A percentile compares a stretch with the other conserved stretches of the same genome.
phyloP scores from a whole-genome alignment of 1,140 invertebrate genomes.

The Hylyphantes graminicola region DNA sequence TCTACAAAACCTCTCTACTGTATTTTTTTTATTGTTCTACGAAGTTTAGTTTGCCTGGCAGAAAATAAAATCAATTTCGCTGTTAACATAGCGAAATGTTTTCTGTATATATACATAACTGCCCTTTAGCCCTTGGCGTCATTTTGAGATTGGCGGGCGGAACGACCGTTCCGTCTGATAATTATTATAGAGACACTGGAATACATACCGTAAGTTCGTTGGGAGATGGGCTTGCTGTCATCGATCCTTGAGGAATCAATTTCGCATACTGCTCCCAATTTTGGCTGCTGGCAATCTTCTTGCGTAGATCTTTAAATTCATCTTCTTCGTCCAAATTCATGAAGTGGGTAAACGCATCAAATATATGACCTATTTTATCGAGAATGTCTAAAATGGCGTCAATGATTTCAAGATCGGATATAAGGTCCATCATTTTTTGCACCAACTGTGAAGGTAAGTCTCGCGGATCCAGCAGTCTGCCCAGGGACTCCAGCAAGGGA shows the following conservation, averaged over 20 bases:
- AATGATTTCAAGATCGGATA: background rate
- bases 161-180: too few species aligned
- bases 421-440: constrained; percentile 4
- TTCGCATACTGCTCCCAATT: background rate
- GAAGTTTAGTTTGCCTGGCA: too few species aligned
- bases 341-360: background rate
- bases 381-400: constrained; percentile 13
- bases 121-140: too few species aligned
- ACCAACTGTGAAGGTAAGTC: constrained; percentile 19
- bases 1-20: too few species aligned
- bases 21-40: too few species aligned
- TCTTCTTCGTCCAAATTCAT: background rate
- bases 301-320: background rate
- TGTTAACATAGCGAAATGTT: too few species aligned
- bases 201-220: too few species aligned
- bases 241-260: background rate
- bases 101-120: too few species aligned
- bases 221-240: too few species aligned
- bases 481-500: constrained; percentile 10
- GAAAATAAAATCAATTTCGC: too few species aligned
- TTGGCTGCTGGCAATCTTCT: background rate
- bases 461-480: constrained; percentile 1
- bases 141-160: too few species aligned
- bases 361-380: background rate
- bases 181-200: too few species aligned